phyloP scores from a whole-genome alignment of 1,140 invertebrate species.

The Cydia pomonella region DNA sequence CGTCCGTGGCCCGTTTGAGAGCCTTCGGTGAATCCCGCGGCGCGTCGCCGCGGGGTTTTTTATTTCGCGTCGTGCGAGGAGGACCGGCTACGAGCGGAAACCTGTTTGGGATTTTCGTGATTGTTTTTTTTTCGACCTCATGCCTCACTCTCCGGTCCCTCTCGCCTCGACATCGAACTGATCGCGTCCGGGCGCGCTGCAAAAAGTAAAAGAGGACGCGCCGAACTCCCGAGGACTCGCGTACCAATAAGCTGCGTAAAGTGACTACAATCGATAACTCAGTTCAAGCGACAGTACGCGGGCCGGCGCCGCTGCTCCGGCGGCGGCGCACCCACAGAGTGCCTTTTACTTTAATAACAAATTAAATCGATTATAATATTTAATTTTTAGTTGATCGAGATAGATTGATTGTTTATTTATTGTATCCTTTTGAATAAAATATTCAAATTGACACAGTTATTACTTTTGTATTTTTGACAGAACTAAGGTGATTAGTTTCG shows the following conservation, averaged over 20 bases:
- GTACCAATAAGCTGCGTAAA: constrained; percentile 61
- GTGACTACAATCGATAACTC: constrained; percentile 21
- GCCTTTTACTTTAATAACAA: constrained; percentile 74
- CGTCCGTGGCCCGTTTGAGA: constrained; percentile 59
- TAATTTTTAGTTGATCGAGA: constrained; percentile 78
- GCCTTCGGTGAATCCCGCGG: constrained; percentile 53
- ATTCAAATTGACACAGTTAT: constrained; percentile 78
- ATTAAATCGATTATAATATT: constrained; percentile 75
- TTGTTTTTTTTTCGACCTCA: constrained; percentile 69
- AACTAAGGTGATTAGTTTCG: constrained; percentile 74
- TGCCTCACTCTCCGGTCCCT: constrained; percentile 42
- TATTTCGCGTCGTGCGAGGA: constrained; percentile 66
- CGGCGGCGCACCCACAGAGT: constrained; percentile 58
- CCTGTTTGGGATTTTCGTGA: constrained; percentile 73
- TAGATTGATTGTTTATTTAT: constrained; percentile 79
- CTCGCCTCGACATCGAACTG: constrained; percentile 49
- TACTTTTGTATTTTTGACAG: constrained; percentile 77
- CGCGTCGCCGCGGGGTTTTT: constrained; percentile 61
- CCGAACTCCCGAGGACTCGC: constrained; percentile 62
- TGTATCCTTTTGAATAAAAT: constrained; percentile 75
- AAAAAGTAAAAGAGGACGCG: constrained; percentile 63
- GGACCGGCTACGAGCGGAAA: constrained; percentile 61
- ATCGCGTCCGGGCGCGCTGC: constrained; percentile 52
- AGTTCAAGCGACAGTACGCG: constrained; percentile 12
- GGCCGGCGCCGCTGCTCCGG: constrained; percentile 47